Evolutionary conservation across 2,888 invertebrate species (phyloP).

Genomic region (Napeogenes sylphis): DNA sequence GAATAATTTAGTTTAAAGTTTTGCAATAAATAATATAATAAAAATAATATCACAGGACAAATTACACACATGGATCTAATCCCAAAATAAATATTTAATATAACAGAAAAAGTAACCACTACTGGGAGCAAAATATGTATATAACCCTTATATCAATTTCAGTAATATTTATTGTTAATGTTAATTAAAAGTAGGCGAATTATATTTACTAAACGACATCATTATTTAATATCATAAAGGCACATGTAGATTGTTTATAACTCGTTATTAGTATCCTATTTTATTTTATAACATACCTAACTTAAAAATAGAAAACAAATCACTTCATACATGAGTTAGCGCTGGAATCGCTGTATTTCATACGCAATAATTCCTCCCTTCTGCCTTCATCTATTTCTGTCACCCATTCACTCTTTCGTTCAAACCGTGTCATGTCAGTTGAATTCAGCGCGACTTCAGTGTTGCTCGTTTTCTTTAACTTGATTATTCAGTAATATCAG

Average conservation of each 20-base stretch:
- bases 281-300: background rate
- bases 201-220: too few relatives aligned
- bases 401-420: slow-evolving; percentile 63
- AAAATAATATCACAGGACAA: background rate
- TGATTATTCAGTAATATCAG: slow-evolving; percentile 4
- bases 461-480: slow-evolving; percentile 6
- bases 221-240: background rate
- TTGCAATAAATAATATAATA: background rate
- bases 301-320: too few relatives aligned
- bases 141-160: too few relatives aligned
- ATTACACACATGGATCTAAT: background rate
- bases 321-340: slow-evolving; percentile 32
- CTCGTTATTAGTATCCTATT: too few relatives aligned
- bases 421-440: slow-evolving; percentile 40
- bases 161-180: too few relatives aligned
- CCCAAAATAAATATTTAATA: too few relatives aligned
- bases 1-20: too few relatives aligned
- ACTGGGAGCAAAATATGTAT: too few relatives aligned
- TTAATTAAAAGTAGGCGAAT: too few relatives aligned
- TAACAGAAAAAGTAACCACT: too few relatives aligned
- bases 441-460: slow-evolving; percentile 40
- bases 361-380: slow-evolving; percentile 51
- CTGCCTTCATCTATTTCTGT: slow-evolving; percentile 68
- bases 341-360: slow-evolving; percentile 40
- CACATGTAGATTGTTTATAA: background rate